Evolutionary conservation across 2,113 vertebrate species (phyloP), one percentile per base, ranked within the genome.

Genomic region (Gobio gobio): DNA sequence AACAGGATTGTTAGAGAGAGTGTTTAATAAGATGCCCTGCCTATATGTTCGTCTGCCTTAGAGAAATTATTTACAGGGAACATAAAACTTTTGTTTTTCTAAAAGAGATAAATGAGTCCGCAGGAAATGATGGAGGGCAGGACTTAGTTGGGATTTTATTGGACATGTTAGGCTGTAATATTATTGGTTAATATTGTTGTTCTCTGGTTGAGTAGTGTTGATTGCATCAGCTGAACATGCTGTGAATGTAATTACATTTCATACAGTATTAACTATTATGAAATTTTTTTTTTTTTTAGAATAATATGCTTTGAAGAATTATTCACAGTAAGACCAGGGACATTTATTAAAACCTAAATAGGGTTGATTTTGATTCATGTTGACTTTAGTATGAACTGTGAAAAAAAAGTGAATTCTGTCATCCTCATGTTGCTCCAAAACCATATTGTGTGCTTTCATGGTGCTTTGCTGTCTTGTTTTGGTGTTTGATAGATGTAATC

Each of bases 341-440:
- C 22, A 78, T 78, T 78, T 78, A 78, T 78, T 78, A 61, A 78
- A 13, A 74, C n/a, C 5, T 26, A 74, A 70, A 73, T 24, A 0
- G 20, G 43, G 43, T 74, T 49, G 1, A 74, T 47, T 16, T 74
- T 49, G 12, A 49, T 73, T 24, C 22, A 45, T 47, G n/a, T 74
- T 74, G 43, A 45, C 70, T 45, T 45, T n/a, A 73, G 47, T n/a
- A 16, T 8, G 4, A 73, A 16, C 22, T 73, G 40, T 47, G 6
- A 51, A 73, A 51, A 51, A 10, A 58, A 77, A 12, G 5, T 36
- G 22, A 78, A 58, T 78, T 56, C 8, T 22, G 8, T 76, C 40
- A 73, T 22, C 22, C 10, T 24, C 1, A 13, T 6, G 2, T 45
- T 72, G 20, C 40, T 73, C 12, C 70, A n/a, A 47, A 73, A 5